Conservation (phyloP, 2,888 invertebrate genomes). For the Zonitis immaculata region DNA sequence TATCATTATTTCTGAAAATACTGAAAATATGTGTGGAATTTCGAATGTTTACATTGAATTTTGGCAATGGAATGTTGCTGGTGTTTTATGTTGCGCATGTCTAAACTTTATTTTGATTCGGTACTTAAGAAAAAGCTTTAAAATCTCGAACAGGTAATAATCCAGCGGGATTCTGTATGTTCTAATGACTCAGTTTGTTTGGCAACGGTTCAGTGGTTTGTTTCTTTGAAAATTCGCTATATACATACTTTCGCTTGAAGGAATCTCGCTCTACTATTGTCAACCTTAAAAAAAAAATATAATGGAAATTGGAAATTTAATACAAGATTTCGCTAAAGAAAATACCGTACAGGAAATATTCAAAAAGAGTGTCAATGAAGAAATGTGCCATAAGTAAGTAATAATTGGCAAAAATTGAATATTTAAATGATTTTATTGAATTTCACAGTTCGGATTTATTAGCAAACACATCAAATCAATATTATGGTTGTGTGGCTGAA, state of each 20-base stretch:
- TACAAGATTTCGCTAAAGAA: slow-evolving; percentile 21
- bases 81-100: slow-evolving; percentile 29
- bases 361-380: slow-evolving; percentile 32
- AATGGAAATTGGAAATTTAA: slow-evolving; percentile 22
- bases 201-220: slow-evolving; percentile 21
- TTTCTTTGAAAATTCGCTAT: slow-evolving; percentile 15
- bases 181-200: slow-evolving; percentile 35
- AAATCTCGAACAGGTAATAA: slow-evolving; percentile 40
- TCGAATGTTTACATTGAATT: slow-evolving; percentile 38
- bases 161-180: slow-evolving; percentile 29
- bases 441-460: slow-evolving; percentile 18
- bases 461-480: slow-evolving; percentile 10
- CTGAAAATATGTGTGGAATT: slow-evolving; percentile 28
- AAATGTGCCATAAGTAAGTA: slow-evolving; percentile 28
- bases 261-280: background rate
- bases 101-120: slow-evolving; percentile 29
- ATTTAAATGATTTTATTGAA: too few species aligned
- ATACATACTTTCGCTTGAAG: slow-evolving; percentile 22
- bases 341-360: slow-evolving; percentile 37
- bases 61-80: slow-evolving; percentile 33
- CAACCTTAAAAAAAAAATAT: too few species aligned
- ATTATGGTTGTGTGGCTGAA: slow-evolving; percentile 54
- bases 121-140: slow-evolving; percentile 15
- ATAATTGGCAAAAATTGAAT: too few species aligned
- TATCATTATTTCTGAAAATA: slow-evolving; percentile 26